Evolutionary conservation across 2,888 invertebrate species (phyloP), one percentile per base, ranked within the genome.

Genomic region (Steromphala cineraria): DNA sequence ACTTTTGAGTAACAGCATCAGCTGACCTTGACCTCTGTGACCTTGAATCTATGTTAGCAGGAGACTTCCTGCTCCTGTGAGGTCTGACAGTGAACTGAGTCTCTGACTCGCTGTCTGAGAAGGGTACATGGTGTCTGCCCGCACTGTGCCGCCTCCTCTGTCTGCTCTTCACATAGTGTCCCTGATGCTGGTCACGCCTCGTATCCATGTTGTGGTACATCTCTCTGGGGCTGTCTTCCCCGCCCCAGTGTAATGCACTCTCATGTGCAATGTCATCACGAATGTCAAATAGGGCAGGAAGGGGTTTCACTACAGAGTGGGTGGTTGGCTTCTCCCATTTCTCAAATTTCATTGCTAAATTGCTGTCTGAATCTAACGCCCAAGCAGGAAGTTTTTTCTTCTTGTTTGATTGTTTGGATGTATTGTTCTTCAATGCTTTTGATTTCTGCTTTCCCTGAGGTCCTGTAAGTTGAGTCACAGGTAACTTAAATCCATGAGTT

Each of bases 121-220:
- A 19, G 15, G 28, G 71, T 13, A 19, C 15, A 13, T 31, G 31
- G 36, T 31, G 71, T 19, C 71, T 15, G 10, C 31, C 71, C 19
- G 24, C 56, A 31, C 36, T 36, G n/a, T 36, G 71, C 19, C 40
- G 40, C 3, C 71, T 36, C 36, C 36, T 71, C 31, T 40, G 28
- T 36, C n/a, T 71, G 71, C 31, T 36, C 36, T 71, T 71, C 40
- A 71, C 71, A 31, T 31, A 71, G n/a, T 71, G 71, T 36, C 71
- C 71, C 3, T 36, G 71, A 71, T 10, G n/a, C 15, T 31, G 28
- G n/a, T 31, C 71, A 4, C n/a, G 36, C 17, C 19, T 2, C 40
- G n/a, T 40, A 19, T 4, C 71, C 71, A 71, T 71, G 36, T 19
- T 71, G 71, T 71, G 71, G 31, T 71, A 71, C 17, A 19, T 40